Evolutionary conservation across 2,888 invertebrate species (phyloP).

Genomic region (Athalia rosae): DNA sequence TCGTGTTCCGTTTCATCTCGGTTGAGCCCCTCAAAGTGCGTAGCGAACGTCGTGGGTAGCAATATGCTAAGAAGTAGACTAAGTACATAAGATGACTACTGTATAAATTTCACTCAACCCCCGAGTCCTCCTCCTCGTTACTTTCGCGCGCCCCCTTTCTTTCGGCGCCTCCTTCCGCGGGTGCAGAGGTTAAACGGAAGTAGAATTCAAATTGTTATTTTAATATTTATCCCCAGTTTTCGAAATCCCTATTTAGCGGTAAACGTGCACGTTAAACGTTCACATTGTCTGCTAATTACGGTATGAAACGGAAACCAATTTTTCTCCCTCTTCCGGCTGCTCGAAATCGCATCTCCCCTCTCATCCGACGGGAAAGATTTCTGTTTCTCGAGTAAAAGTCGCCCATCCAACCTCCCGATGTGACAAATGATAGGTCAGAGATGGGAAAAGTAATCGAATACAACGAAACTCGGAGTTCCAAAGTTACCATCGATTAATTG

Average conservation of each 20-base stretch:
- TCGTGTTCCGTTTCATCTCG: constrained; percentile 25
- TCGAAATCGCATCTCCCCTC: too few relatives aligned
- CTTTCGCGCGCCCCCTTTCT: constrained; percentile 26
- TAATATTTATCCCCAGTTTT: constrained; percentile 64
- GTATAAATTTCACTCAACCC: constrained; percentile 55
- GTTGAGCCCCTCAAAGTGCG: constrained; percentile 14
- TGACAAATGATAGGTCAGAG: too few relatives aligned
- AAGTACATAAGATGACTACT: constrained; percentile 60
- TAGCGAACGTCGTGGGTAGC: constrained; percentile 38
- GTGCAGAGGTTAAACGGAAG: constrained; percentile 56
- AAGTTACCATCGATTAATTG: too few relatives aligned
- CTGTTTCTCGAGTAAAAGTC: too few relatives aligned
- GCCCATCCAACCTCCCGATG: too few relatives aligned
- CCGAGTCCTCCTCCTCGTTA: constrained; percentile 44
- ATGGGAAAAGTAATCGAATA: too few relatives aligned
- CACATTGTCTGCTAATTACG: neutral
- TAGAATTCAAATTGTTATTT: constrained; percentile 67
- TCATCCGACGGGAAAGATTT: too few relatives aligned
- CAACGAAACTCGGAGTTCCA: too few relatives aligned
- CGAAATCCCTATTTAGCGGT: constrained; percentile 52
- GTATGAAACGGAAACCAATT: too few relatives aligned
- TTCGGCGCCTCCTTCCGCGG: constrained; percentile 8
- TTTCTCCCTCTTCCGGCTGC: too few relatives aligned
- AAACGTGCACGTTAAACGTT: neutral
- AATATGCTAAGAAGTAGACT: constrained; percentile 54